These are phyloP conservation scores for Cardiocondyla obscurior DNA, from an alignment of 1,140 invertebrate genomes.

Conservation along the genomic window DNA sequence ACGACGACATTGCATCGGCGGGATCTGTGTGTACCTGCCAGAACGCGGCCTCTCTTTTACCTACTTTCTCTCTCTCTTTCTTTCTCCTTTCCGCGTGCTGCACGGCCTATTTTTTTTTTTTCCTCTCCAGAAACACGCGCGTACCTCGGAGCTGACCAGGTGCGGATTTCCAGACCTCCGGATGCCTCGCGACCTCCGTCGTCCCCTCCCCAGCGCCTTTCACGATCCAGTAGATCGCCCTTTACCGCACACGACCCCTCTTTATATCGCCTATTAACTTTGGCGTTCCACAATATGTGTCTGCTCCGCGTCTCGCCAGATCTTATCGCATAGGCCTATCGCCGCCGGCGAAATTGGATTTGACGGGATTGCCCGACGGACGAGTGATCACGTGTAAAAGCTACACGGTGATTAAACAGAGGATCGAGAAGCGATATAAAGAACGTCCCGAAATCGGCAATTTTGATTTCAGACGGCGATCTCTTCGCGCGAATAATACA, in stretches of 20 bases:
- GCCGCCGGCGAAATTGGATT: conserved; percentile 44
- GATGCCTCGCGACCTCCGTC: conserved; percentile 24
- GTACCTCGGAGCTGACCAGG: conserved; percentile 46
- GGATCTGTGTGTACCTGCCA: conserved; percentile 17
- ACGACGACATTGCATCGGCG: conserved; percentile 1
- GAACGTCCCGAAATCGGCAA: background rate
- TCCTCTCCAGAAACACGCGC: background rate
- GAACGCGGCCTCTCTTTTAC: background rate
- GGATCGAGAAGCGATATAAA: background rate
- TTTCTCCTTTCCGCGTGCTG: background rate
- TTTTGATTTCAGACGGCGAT: background rate
- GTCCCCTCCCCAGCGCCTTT: conserved; percentile 55
- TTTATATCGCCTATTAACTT: conserved; percentile 67
- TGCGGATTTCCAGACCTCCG: conserved; percentile 26
- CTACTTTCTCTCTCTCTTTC: background rate
- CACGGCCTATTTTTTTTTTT: background rate
- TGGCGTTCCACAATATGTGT: conserved; percentile 46
- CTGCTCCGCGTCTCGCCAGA: conserved; percentile 52
- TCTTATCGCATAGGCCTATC: conserved; percentile 44
- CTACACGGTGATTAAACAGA: conserved; percentile 32
- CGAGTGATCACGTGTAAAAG: conserved; percentile 39
- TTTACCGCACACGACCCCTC: conserved; percentile 48
- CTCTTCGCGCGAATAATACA: background rate
- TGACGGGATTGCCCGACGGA: conserved; percentile 14
- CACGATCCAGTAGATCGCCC: conserved; percentile 49